These are phyloP conservation scores for Hiodon alosoides DNA, from an alignment of 2,113 vertebrate genomes.

Conservation along the genomic window DNA sequence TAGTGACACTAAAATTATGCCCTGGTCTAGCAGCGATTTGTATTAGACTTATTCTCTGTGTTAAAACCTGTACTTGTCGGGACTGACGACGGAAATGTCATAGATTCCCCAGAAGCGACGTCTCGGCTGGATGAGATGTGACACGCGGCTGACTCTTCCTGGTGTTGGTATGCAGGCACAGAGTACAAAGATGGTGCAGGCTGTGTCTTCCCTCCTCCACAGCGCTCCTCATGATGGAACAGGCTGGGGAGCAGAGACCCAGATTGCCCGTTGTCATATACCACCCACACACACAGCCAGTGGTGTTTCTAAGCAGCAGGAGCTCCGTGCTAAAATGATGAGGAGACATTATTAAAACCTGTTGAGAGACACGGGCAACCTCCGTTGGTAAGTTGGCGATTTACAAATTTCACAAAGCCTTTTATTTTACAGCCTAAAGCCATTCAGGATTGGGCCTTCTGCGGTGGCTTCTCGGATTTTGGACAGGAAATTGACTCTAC, in stretches of 20 bases:
- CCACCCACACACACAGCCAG: conserved; percentile 10
- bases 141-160: neutral
- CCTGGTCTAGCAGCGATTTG: neutral
- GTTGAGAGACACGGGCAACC: too few relatives aligned
- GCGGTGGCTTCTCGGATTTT: too few relatives aligned
- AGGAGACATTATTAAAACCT: too few relatives aligned
- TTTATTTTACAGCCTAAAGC: too few relatives aligned
- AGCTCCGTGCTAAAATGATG: neutral
- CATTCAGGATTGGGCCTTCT: too few relatives aligned
- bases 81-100: neutral
- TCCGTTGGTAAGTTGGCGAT: too few relatives aligned
- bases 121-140: neutral
- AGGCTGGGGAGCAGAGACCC: neutral
- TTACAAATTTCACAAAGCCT: too few relatives aligned
- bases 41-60: neutral
- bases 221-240: neutral
- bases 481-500: too few relatives aligned
- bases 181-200: neutral
- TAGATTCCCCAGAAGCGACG: neutral
- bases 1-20: neutral
- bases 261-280: neutral
- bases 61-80: neutral
- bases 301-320: conserved; percentile 5
- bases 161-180: neutral
- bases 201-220: too few relatives aligned